Conservation (phyloP, 2,113 vertebrate species). For the Galbula dea region DNA sequence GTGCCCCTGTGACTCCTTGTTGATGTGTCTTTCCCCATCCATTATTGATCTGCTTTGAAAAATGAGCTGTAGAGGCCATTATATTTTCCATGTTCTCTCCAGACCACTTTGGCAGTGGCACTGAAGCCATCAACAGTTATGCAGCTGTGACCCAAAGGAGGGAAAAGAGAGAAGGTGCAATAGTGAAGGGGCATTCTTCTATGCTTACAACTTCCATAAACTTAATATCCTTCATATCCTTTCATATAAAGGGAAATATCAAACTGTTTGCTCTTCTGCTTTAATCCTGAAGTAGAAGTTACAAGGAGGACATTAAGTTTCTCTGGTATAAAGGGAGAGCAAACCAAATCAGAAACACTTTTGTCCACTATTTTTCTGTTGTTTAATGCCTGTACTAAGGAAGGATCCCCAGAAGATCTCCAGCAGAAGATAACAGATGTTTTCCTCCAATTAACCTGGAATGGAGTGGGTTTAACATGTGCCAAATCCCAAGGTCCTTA, state of each 20-base stretch:
- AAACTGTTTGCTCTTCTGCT: background rate
- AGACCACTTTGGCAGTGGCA: background rate
- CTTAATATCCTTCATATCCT: background rate
- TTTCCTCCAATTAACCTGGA: background rate
- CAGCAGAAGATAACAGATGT: background rate
- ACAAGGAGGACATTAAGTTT: background rate
- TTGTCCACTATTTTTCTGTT: background rate
- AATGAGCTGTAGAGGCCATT: background rate
- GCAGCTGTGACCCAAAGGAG: background rate
- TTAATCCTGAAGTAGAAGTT: background rate
- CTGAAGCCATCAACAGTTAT: background rate
- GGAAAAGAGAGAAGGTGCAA: background rate
- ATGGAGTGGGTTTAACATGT: background rate
- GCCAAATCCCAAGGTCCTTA: background rate
- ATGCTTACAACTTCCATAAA: background rate
- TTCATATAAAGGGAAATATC: background rate
- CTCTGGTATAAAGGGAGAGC: background rate
- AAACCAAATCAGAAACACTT: background rate
- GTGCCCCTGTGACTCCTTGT: background rate
- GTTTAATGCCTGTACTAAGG: background rate
- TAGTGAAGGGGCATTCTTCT: background rate
- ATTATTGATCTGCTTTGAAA: background rate
- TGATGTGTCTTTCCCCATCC: background rate
- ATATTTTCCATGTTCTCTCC: background rate
- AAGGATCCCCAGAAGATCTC: background rate